Base-by-base conservation (phyloP, 2,888 invertebrate species). In the Melanophora roralis region DNA sequence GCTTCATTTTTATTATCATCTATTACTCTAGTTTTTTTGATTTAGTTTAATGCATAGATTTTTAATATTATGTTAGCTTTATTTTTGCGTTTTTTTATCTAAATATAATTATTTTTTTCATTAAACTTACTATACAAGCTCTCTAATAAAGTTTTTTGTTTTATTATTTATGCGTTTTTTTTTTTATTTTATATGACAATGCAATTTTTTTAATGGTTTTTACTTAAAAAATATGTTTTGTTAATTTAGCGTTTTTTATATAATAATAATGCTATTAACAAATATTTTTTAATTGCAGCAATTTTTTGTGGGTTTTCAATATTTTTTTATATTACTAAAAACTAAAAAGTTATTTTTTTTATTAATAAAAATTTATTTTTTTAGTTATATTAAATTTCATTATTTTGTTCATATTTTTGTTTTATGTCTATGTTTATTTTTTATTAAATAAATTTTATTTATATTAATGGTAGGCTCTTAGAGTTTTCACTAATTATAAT, bases 81-180 rank as follows among this genome's bases (percentile, higher is more conserved):
- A 62, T 11, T 60, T 65, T 43, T 11, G 62, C 38, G 49, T 40
- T 64, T 68, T 69, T 60, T 65, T 12, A 55, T 60, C 65, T 55
- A 68, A 60, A 51, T 75, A 65, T 75, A 64, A 32, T 32, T 77
- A 71, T 82, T 51, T 40, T 76, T 84, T 69, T 32, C 57, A 78
- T 79, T 81, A 83, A 84, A 83, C 84, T 86, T 87, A 85, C 86
- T 86, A 86, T 86, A 87, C 86, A 87, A 87, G 88, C 87, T 87
- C 86, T 86, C 86, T 85, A 83, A 81, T 77, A 82, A 82, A 81
- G 82, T 81, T 78, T 75, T 80, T 65, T 73, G 71, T 80, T 74
- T 76, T 83, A 75, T 60, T 77, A 81, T 73, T 78, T 68, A 40
- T 81, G 74, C 40, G 49, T 73, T 65, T 76, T 64, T 78, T 53